Conservation (phyloP, 2,888 invertebrate genomes). For the Mythimna loreyi region DNA sequence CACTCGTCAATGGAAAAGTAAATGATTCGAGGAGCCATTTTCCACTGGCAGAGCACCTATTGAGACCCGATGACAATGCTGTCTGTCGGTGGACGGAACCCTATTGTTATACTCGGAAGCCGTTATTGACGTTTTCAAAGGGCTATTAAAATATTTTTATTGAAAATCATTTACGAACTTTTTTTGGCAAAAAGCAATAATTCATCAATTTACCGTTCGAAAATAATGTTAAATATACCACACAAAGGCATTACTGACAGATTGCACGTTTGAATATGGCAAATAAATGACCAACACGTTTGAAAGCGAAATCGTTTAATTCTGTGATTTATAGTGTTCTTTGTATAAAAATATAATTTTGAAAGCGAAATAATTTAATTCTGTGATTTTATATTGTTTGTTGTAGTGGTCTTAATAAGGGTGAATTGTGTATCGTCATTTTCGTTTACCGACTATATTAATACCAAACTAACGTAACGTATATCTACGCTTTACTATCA, state of each 20-base stretch:
- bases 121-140: constrained; percentile 89
- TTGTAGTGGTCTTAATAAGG: constrained; percentile 14
- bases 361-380: too few species aligned
- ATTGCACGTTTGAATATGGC: constrained; percentile 53
- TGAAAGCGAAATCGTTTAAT: constrained; percentile 51
- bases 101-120: constrained; percentile 87
- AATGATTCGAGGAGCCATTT: constrained; percentile 85
- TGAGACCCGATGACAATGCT: constrained; percentile 83
- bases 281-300: constrained; percentile 49
- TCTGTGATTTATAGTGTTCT: constrained; percentile 43
- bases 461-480: neutral
- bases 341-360: constrained; percentile 13
- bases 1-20: constrained; percentile 81
- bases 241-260: constrained; percentile 55
- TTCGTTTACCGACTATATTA: too few species aligned
- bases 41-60: constrained; percentile 82
- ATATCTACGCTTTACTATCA: constrained; percentile 9
- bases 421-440: neutral
- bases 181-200: constrained; percentile 72
- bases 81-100: constrained; percentile 84
- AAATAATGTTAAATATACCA: constrained; percentile 65
- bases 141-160: constrained; percentile 86
- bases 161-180: constrained; percentile 81
- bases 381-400: too few species aligned
- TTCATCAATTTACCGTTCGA: constrained; percentile 68